Percentiles rank a stretch among this genome's conserved stretches.
Conservation (phyloP, 2,797 vertebrate genomes). For the Girardinus metallicus region DNA sequence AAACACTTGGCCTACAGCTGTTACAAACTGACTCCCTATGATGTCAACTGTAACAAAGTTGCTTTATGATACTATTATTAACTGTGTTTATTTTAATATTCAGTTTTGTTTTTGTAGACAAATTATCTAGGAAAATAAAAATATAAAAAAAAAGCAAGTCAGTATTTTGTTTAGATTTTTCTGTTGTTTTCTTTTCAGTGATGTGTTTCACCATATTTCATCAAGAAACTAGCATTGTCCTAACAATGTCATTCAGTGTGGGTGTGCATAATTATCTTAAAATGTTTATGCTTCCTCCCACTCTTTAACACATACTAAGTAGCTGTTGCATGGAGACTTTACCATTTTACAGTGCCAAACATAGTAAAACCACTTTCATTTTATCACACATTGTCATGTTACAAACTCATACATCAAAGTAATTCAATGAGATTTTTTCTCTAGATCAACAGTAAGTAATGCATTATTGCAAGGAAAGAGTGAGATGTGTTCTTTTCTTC, state of each 20-base stretch:
- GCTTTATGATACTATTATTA: neutral
- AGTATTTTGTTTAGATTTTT: neutral
- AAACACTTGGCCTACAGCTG: slow-evolving; percentile 34
- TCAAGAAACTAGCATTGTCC: neutral
- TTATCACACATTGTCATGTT: neutral
- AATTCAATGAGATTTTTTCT: neutral
- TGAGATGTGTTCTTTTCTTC: neutral
- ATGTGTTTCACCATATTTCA: neutral
- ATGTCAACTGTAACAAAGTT: slow-evolving; percentile 4
- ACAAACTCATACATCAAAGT: neutral
- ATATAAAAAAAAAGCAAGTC: neutral
- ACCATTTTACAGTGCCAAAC: neutral
- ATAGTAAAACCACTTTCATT: neutral
- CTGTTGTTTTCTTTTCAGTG: neutral
- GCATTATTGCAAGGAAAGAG: neutral
- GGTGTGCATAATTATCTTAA: slow-evolving; percentile 7
- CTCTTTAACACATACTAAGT: neutral
- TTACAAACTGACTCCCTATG: slow-evolving; percentile 21
- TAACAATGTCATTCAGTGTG: neutral
- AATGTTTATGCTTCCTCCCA: neutral
- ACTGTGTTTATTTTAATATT: neutral
- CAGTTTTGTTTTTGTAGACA: neutral
- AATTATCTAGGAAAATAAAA: neutral
- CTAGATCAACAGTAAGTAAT: neutral
- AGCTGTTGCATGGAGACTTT: neutral